Base-by-base conservation (phyloP, 2,113 vertebrate species). In the Pygoscelis antarcticus region DNA sequence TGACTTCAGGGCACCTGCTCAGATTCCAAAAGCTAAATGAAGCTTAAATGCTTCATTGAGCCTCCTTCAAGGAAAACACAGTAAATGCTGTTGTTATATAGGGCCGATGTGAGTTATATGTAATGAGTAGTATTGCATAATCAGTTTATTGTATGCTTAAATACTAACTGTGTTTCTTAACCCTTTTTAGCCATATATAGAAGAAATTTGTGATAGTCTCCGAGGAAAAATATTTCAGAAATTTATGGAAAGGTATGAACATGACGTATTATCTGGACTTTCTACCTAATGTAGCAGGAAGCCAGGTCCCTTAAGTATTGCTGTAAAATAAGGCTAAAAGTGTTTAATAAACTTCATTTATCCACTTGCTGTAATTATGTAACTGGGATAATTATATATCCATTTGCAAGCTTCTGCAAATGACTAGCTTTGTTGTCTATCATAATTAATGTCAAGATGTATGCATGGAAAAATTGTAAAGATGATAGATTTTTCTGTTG, bases 181-280 rank as follows among this genome's bases (percentile, higher is more conserved):
- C 65, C 62, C 82, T 65, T 92, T 83, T 9, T 78, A 99, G 98
- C 98, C 98, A 91, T 99, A 99, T 98, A 99, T 99, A 89, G 98
- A 99, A 98, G 99, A 99, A 98, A 99, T 99, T 69, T 99, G 99
- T 80, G 99, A 99, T 97, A 99, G 99, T 96, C 98, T 99, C 82
- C 98, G 99, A 93, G 99, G 99, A 70, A 99, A 98, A 83, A 99
- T 99, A 98, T 99, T 99, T 98, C 99, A 99, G 68, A 99, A 99
- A 96, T 99, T 99, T 97, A 99, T 99, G 77, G 99, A 99, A 98
- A 99, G 99, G 99, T 99, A 98, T 47, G 98, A 70, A 36, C 22
- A 2, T 16, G 19, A 16, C 13, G 0, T 69, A 2, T 61, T 64
- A 30, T 22, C 60, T 13, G 9, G 57, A 42, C 34, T 87, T 51